A percentile compares a stretch with the other conserved stretches of the same genome.
phyloP scores from a whole-genome alignment of 2,113 vertebrate species.

The Cepphus grylle region DNA sequence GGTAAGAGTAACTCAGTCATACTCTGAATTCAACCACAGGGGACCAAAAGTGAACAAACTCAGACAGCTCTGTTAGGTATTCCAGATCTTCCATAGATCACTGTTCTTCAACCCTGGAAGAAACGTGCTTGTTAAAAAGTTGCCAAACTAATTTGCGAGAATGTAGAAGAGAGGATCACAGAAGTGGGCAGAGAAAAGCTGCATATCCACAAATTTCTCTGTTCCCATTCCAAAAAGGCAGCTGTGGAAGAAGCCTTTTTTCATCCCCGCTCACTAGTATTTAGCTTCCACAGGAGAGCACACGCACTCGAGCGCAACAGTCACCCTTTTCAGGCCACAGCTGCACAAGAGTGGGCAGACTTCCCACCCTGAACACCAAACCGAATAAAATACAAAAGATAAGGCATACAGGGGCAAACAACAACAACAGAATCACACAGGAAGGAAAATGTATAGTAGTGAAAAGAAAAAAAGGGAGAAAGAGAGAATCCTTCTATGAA shows the following conservation, averaged over 20 bases:
- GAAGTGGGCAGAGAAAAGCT: not conserved
- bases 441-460: not conserved
- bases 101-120: not conserved
- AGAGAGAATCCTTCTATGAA: not conserved
- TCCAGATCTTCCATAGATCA: not conserved
- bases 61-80: not conserved
- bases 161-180: not conserved
- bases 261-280: not conserved
- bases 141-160: not conserved
- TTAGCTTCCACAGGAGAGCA: not conserved
- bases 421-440: not conserved
- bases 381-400: not conserved
- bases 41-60: not conserved
- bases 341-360: not conserved
- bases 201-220: not conserved
- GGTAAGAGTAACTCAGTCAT: not conserved
- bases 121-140: not conserved
- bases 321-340: not conserved
- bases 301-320: not conserved
- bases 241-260: not conserved
- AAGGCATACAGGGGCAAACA: not conserved
- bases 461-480: not conserved
- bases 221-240: not conserved
- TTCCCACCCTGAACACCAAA: not conserved
- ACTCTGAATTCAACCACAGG: not conserved